These are phyloP conservation scores for Andrena praecox DNA, from an alignment of 2,888 invertebrate species.

Conservation along the genomic window DNA sequence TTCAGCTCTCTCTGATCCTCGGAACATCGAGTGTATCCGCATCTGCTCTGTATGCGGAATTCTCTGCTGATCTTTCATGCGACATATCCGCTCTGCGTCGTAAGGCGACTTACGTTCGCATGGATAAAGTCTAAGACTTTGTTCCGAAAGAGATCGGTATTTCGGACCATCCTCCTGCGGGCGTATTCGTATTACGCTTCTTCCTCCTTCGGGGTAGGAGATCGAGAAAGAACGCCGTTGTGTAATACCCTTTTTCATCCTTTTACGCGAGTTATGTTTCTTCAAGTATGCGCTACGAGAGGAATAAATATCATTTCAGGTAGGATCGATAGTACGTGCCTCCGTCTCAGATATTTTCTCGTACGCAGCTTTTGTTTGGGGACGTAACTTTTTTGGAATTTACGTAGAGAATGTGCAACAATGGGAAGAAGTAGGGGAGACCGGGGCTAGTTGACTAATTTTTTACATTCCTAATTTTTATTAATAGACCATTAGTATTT, in stretches of 20 bases:
- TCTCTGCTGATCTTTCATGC: conserved; percentile 61
- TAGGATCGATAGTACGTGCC: background rate
- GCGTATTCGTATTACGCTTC: conserved; percentile 14
- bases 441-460: too few relatives aligned
- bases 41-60: conserved; percentile 51
- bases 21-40: conserved; percentile 37
- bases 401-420: too few relatives aligned
- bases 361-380: too few relatives aligned
- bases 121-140: conserved; percentile 48
- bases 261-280: conserved; percentile 31
- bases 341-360: too few relatives aligned
- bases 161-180: conserved; percentile 9
- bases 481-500: too few relatives aligned
- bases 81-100: conserved; percentile 54
- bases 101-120: conserved; percentile 59
- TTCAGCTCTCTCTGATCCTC: conserved; percentile 42
- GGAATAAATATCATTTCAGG: conserved; percentile 40
- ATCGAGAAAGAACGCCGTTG: conserved; percentile 16
- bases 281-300: conserved; percentile 14
- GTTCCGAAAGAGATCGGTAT: conserved; percentile 30
- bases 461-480: too few relatives aligned
- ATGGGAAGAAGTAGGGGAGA: too few relatives aligned
- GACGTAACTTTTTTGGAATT: too few relatives aligned
- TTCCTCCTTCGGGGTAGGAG: conserved; percentile 6
- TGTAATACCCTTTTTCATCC: conserved; percentile 32